Evolutionary conservation across 2,113 vertebrate genomes (phyloP), one percentile per base, ranked within the genome.

Genomic region (Propithecus coquereli): DNA sequence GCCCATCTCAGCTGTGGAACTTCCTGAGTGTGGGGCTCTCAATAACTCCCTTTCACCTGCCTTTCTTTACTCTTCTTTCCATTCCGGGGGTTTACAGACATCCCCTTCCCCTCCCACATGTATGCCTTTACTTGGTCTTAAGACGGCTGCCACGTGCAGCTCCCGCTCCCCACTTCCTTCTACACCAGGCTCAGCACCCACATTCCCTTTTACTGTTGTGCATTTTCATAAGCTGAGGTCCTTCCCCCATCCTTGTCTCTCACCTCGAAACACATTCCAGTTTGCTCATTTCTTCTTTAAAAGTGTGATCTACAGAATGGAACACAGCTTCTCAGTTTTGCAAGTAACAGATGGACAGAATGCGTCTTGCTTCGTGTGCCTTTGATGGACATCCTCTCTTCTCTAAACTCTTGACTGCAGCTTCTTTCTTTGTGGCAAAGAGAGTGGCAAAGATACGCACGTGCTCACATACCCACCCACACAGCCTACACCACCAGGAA

Each of bases 231-330:
- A 79, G 25, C 68, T 59, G 54, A 32, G 37, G 83, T 59, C 92
- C 83, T 89, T 91, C 91, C 93, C 52, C 66, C 81, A 77, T 71
- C 86, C 94, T 94, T 59, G 97, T 97, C 97, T 97, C 66, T 97
- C 96, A 97, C 95, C 80, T 97, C 92, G 11, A 2, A 76, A 84
- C 80, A 84, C 90, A 61, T 94, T 84, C 87, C 84, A 68, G 83
- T 93, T 97, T 98, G 97, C 95, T 98, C 97, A 97, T 97, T 98
- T 95, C 59, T 96, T 84, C 52, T 94, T 97, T 92, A 47, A 76
- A 96, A 96, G 91, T 96, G 96, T 81, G 96, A 96, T 94, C 77
- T 71, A 45, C 89, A 81, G 94, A 91, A 43, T 20, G 65, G 86
- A 96, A 90, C 74, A 34, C 50, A 90, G 83, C 87, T 95, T 97